Evolutionary conservation across 2,797 vertebrate species (phyloP).

Genomic region (Tokudaia tokunoshimensis): DNA sequence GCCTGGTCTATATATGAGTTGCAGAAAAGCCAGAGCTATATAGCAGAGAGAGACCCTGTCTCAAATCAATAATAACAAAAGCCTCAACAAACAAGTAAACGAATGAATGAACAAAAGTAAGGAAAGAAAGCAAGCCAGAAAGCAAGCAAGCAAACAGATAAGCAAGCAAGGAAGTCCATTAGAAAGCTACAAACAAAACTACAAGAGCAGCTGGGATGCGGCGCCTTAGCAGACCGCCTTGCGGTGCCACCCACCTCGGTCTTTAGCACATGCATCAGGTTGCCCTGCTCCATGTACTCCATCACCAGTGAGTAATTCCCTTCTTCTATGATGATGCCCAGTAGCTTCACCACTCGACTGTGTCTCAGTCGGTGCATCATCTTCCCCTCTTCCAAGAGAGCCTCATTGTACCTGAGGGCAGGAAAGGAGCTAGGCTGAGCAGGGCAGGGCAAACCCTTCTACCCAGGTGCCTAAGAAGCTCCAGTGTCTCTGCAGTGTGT

Average conservation of each 20-base stretch:
- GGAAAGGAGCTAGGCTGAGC: not conserved
- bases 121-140: not conserved
- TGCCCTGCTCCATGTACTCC: slow-evolving; percentile 95
- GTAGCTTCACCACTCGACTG: slow-evolving; percentile 93
- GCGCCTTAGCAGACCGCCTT: rapidly evolving
- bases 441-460: rapidly evolving
- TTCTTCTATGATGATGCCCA: slow-evolving; percentile 95
- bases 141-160: not conserved
- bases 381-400: slow-evolving; percentile 94
- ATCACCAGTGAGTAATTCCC: slow-evolving; percentile 95
- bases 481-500: rapidly evolving
- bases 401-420: slow-evolving; percentile 86
- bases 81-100: not conserved
- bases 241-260: slow-evolving; percentile 82
- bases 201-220: not conserved
- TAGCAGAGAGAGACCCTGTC: not conserved
- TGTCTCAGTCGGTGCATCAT: slow-evolving; percentile 95
- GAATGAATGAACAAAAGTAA: not conserved
- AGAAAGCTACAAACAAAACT: not conserved
- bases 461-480: not conserved
- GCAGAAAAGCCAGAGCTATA: not conserved
- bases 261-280: slow-evolving; percentile 93
- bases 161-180: not conserved
- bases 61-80: not conserved
- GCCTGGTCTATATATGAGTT: not conserved